Evolutionary conservation across 2,113 vertebrate genomes (phyloP).

Genomic region (Helogale parvula): DNA sequence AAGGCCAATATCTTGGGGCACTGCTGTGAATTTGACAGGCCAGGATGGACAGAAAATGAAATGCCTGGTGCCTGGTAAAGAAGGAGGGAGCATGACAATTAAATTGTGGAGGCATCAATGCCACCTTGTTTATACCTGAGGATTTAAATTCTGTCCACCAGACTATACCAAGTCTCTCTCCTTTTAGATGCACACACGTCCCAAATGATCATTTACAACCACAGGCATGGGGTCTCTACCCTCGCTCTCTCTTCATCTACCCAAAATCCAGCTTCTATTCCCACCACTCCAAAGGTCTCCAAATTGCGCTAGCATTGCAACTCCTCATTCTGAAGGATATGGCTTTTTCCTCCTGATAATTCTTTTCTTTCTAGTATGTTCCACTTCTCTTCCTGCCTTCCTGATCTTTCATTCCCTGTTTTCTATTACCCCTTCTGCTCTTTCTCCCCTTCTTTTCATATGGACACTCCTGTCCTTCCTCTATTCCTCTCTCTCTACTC

Average conservation of each 20-base stretch:
- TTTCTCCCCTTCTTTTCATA: background rate
- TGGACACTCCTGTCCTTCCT: background rate
- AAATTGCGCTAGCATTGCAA: background rate
- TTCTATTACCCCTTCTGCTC: background rate
- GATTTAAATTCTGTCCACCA: background rate
- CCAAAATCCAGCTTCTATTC: background rate
- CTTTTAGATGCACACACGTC: background rate
- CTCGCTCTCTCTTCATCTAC: background rate
- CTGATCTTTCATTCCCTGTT: background rate
- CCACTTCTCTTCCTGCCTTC: background rate
- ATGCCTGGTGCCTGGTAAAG: background rate
- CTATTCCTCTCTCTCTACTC: background rate
- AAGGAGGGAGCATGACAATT: background rate
- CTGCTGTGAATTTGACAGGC: background rate
- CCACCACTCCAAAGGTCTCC: background rate
- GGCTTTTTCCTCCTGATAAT: background rate
- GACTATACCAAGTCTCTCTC: background rate
- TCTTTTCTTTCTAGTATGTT: background rate
- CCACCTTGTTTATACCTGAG: background rate
- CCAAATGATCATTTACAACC: background rate
- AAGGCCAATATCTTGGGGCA: background rate
- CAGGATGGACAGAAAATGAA: background rate
- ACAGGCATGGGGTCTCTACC: background rate
- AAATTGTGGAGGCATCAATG: background rate
- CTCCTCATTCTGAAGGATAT: background rate